A percentile compares a stretch with the other conserved stretches of the same genome.
Conservation (phyloP, 2,888 invertebrate species). For the Prostheceraeus crozeri region DNA sequence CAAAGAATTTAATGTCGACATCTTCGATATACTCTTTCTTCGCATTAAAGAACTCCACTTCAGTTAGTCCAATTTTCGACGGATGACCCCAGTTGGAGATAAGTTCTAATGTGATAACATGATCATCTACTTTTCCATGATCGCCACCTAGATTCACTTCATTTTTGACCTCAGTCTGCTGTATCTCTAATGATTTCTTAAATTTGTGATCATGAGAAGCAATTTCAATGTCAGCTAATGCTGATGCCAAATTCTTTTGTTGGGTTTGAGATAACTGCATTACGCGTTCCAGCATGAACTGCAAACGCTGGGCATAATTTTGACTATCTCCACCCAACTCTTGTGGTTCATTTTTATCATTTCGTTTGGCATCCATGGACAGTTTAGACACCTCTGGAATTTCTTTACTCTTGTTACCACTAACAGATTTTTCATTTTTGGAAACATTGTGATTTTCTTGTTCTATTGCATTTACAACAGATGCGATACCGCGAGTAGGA, state of each 20-base stretch:
- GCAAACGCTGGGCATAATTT: slow-evolving; percentile 14
- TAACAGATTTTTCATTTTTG: not conserved
- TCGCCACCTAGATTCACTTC: not conserved
- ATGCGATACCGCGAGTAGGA: not conserved
- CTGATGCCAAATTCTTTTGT: slow-evolving; percentile 21
- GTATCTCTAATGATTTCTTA: not conserved
- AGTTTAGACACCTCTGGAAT: not conserved
- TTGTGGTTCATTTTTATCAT: not conserved
- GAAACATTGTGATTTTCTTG: not conserved
- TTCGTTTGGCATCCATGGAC: not conserved
- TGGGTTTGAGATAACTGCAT: slow-evolving; percentile 31
- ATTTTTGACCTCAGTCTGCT: not conserved
- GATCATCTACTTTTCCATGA: not conserved
- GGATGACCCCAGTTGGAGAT: slow-evolving; percentile 53
- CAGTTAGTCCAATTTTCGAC: slow-evolving; percentile 51
- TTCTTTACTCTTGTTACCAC: not conserved
- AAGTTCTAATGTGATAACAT: not conserved
- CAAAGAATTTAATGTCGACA: slow-evolving; percentile 44
- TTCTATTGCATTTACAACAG: not conserved
- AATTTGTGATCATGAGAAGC: not conserved
- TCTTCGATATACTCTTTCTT: slow-evolving; percentile 45
- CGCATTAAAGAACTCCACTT: slow-evolving; percentile 51
- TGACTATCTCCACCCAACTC: too few relatives aligned
- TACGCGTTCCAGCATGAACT: slow-evolving; percentile 34
- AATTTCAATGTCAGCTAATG: slow-evolving; percentile 30